Evolutionary conservation across 2,888 invertebrate genomes (phyloP), one percentile per base, ranked within the genome.

Genomic region (Dione vanillae): DNA sequence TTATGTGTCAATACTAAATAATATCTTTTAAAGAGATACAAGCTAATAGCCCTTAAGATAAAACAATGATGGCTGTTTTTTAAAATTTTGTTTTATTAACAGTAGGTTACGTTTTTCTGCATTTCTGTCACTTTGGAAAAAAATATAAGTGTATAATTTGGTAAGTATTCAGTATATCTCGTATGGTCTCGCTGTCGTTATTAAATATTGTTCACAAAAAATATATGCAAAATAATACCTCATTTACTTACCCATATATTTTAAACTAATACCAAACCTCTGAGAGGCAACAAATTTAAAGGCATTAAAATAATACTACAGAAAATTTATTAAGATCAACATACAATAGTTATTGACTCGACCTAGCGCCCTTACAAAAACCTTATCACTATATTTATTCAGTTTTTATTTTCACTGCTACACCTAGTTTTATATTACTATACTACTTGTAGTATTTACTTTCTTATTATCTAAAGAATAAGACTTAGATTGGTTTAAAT

Each of bases 301-400:
- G 86, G 87, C 77, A 87, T 47, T 72, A 77, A 79, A 76, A 19
- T 62, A 35, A 73, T 72, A 69, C 74, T 47, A 73, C 74, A 71
- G 71, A 73, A n/a, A 73, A 73, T 76, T 72, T 74, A 73, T 67
- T 51, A 76, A 77, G 74, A 80, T 80, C 78, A 84, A 85, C 82
- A 88, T 85, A 79, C 78, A 84, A 79, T 79, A 79, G 83, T 83
- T 89, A 89, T 85, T 87, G 88, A 71, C 71, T 70, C 90, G 85
- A 90, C 91, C 91, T 91, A 90, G 85, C 91, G 91, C 91, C 91
- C 91, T 90, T 85, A 89, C 90, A 89, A 86, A 74, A 89, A 87
- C 87, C 87, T 92, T 92, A 92, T 92, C 91, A 82, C 79, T 84
- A 88, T 90, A 90, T 92, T 92, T 91, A 89, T 88, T 86, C 88